Evolutionary conservation across 2,888 invertebrate species (phyloP).

Genomic region (Pollenia angustigena): DNA sequence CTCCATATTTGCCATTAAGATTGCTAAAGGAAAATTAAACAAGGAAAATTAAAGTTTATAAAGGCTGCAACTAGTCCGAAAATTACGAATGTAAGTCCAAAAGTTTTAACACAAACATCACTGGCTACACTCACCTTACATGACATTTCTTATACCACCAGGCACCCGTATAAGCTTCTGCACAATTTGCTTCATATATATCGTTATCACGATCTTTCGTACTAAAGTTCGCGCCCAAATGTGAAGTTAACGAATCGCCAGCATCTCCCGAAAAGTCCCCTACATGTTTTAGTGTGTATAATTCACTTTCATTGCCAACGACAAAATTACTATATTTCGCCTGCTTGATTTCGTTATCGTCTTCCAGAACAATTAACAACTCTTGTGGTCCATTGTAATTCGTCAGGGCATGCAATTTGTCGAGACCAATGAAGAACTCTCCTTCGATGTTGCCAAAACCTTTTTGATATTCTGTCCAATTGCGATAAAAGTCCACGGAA

Average conservation of each 20-base stretch:
- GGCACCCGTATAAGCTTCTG: conserved; percentile 15
- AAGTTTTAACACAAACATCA: too few relatives aligned
- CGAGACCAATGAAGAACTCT: conserved; percentile 54
- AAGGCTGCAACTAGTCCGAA: too few relatives aligned
- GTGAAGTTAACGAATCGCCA: conserved; percentile 17
- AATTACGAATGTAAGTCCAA: too few relatives aligned
- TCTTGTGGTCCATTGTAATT: conserved; percentile 47
- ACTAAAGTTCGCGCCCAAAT: conserved; percentile 21
- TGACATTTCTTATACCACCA: conserved; percentile 53
- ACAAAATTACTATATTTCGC: conserved; percentile 44
- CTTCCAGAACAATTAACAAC: conserved; percentile 44
- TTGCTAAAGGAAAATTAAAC: conserved; percentile 27
- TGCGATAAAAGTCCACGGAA: conserved; percentile 50
- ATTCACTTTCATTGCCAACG: conserved; percentile 19
- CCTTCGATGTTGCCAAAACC: conserved; percentile 50
- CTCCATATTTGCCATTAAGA: conserved; percentile 66
- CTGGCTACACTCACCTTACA: not conserved
- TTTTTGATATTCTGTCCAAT: conserved; percentile 52
- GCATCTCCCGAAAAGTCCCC: conserved; percentile 30
- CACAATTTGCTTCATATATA: conserved; percentile 5
- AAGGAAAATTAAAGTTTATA: not conserved
- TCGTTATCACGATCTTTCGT: conserved; percentile 40
- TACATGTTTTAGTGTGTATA: conserved; percentile 26
- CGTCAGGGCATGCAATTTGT: conserved; percentile 52
- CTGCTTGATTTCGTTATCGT: not conserved